Evolutionary conservation across 1,140 invertebrate genomes (phyloP).

Genomic region (Formica selysi): DNA sequence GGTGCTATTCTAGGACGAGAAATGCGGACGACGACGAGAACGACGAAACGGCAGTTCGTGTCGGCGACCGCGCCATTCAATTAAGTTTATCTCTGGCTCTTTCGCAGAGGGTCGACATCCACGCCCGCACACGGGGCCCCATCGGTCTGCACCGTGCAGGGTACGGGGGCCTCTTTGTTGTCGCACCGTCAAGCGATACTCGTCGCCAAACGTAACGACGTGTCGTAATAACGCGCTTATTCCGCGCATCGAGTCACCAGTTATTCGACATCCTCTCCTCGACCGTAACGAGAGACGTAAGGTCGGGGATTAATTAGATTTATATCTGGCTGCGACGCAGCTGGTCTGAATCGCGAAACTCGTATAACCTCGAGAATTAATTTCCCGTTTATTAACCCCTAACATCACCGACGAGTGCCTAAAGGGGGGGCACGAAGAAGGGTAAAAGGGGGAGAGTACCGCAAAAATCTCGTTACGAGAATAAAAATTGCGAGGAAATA

Average conservation of each 20-base stretch:
- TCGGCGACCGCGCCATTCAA: constrained; percentile 68
- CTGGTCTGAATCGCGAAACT: constrained; percentile 41
- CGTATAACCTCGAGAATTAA: constrained; percentile 52
- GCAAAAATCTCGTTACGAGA: constrained; percentile 37
- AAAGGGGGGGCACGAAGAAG: background rate
- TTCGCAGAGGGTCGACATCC: constrained; percentile 43
- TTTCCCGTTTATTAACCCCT: constrained; percentile 59
- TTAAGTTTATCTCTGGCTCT: constrained; percentile 73
- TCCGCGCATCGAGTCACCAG: constrained; percentile 1
- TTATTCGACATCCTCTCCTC: constrained; percentile 27
- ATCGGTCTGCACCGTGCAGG: background rate
- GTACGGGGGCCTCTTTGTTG: background rate
- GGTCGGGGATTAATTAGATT: constrained; percentile 58
- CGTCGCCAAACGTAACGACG: constrained; percentile 35
- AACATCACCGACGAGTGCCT: constrained; percentile 32
- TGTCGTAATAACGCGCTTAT: constrained; percentile 59
- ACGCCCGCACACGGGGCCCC: background rate
- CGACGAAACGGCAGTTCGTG: constrained; percentile 64
- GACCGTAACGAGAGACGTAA: constrained; percentile 53
- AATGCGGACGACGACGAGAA: constrained; percentile 51
- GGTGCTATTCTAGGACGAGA: background rate
- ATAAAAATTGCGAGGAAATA: background rate
- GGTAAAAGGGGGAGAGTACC: background rate
- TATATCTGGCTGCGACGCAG: constrained; percentile 50
- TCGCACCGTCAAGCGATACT: background rate